Base-by-base conservation (phyloP, 2,888 invertebrate genomes). In the Luperina testacea region DNA sequence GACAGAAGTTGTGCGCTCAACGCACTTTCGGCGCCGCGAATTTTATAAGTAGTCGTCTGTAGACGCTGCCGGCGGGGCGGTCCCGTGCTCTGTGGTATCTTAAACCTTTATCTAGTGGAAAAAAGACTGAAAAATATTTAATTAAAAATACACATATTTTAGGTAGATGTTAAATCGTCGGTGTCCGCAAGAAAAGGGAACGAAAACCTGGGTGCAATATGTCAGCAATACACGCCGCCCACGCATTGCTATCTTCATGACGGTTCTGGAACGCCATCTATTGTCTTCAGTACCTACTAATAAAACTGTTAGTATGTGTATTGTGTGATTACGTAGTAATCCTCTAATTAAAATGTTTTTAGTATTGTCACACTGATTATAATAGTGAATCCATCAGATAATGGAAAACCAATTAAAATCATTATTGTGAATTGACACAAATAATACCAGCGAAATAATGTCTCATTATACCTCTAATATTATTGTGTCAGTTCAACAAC, bases 321-420 rank as follows among this genome's bases (percentile, higher is more conserved):
- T 38, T 38, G 38, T 38, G 38, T 38, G 6, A 51, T 42, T 53
- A 45, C 5, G 27, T 7, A 78, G 13, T n/a, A 20, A 59, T 73
- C n/a, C 11, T 13, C 15, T 8, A 27, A 24, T 73, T 15, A 51
- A 59, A 51, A 32, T 65, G 8, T 32, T 15, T 57, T 73, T 38
- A n/a, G 67, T 59, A 48, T 45, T n/a, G 13, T n/a, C 42, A 32
- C 42, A 59, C 42, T 45, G 20, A 61, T 61, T 61, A 48, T 73
- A 24, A 68, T 63, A 71, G 61, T 61, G 4, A 59, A 77, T 59
- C 11, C 48, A 72, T 48, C 27, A 20, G 13, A 51, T 32, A 59
- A 24, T 70, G 42, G 38, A 32, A 77, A 76, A 20, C 13, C n/a
- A 53, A 80, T 77, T 70, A 71, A 75, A 80, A 57, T 64, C 32